phyloP scores from a whole-genome alignment of 2,113 vertebrate species.

The Thalassarche chlororhynchos region DNA sequence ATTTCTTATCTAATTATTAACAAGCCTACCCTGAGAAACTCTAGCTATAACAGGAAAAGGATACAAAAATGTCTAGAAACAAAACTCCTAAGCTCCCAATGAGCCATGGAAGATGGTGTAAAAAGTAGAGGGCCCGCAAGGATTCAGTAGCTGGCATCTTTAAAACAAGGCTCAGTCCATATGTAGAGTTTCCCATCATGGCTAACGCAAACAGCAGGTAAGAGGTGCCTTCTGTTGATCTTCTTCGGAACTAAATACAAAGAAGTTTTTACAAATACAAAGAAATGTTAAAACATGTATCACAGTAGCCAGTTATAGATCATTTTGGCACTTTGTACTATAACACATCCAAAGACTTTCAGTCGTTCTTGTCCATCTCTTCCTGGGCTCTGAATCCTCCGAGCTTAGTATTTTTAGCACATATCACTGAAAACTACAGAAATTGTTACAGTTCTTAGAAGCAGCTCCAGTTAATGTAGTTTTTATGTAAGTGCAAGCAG shows the following conservation, averaged over 20 bases:
- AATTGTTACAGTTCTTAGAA: neutral
- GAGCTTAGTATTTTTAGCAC: neutral
- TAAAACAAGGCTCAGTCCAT: slow-evolving; percentile 69
- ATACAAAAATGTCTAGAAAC: slow-evolving; percentile 75
- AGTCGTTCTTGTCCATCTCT: neutral
- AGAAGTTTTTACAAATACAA: neutral
- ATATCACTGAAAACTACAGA: neutral
- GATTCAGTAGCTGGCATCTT: slow-evolving; percentile 64
- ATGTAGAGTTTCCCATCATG: slow-evolving; percentile 69
- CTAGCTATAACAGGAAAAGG: slow-evolving; percentile 23
- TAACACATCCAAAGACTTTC: neutral
- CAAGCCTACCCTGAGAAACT: neutral
- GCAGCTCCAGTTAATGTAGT: neutral
- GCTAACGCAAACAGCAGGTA: slow-evolving; percentile 72
- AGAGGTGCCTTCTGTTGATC: slow-evolving; percentile 72
- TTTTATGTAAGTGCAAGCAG: neutral
- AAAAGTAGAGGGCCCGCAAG: slow-evolving; percentile 51
- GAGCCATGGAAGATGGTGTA: slow-evolving; percentile 77
- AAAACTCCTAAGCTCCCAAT: slow-evolving; percentile 74
- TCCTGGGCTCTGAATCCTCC: neutral
- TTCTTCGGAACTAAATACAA: slow-evolving; percentile 61
- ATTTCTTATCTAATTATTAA: neutral
- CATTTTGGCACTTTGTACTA: neutral
- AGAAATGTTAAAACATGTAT: neutral
- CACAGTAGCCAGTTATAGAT: accelerated